Percentiles rank a stretch among this genome's conserved stretches.
Conservation (phyloP, 92 coral and sea anemone genomes). For the Umimayanthus chanpuru region DNA sequence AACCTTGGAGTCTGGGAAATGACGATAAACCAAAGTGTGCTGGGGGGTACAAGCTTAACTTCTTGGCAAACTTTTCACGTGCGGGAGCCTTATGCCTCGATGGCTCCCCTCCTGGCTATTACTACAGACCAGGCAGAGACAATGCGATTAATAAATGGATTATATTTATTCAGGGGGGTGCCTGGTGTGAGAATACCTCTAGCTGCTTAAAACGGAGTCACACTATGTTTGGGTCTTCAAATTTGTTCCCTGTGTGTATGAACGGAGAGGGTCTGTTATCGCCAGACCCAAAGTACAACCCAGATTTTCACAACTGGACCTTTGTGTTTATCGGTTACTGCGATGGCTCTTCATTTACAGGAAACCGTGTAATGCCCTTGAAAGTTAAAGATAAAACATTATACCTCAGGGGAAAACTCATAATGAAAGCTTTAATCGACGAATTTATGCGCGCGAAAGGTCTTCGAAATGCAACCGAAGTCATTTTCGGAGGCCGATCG, state of each 20-base stretch:
- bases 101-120: constrained; percentile 53
- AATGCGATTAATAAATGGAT: constrained; percentile 48
- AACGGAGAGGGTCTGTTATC: no score
- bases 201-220: constrained; percentile 16
- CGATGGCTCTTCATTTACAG: constrained; percentile 44
- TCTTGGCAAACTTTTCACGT: constrained; percentile 21
- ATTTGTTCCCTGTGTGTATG: constrained; percentile 11
- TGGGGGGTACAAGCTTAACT: constrained; percentile 7
- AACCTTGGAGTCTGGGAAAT: neutral
- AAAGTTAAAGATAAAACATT: constrained; percentile 27
- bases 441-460: constrained; percentile 48
- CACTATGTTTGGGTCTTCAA: neutral
- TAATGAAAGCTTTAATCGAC: constrained; percentile 46
- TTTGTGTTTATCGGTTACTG: no score
- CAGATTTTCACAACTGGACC: constrained; percentile 45
- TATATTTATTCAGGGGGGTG: constrained; percentile 57
- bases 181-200: constrained; percentile 50
- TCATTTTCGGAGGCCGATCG: constrained; percentile 25
- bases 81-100: constrained; percentile 67
- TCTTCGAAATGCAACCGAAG: constrained; percentile 49
- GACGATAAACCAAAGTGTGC: neutral
- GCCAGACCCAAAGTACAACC: constrained; percentile 34
- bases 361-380: constrained; percentile 42
- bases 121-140: no score
- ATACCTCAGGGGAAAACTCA: constrained; percentile 52